Conservation (phyloP, 2,888 invertebrate species). For the Andrena dorsata region DNA sequence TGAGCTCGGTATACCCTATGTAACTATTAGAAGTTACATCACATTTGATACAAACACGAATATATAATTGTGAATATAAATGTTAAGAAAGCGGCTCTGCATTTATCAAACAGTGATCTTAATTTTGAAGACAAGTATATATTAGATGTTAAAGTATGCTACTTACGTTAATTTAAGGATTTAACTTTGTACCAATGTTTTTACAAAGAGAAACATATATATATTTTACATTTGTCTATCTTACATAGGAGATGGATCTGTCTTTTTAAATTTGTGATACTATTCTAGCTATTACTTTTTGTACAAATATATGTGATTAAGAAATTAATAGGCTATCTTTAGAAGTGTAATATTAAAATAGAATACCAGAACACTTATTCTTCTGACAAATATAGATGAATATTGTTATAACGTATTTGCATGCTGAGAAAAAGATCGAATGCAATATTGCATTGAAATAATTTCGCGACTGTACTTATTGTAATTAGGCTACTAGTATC, state of each 20-base stretch:
- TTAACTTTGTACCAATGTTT: constrained; percentile 38
- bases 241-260: constrained; percentile 38
- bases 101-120: constrained; percentile 38
- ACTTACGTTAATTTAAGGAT: constrained; percentile 20
- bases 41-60: constrained; percentile 85
- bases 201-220: constrained; percentile 32
- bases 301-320: constrained; percentile 40
- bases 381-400: constrained; percentile 19
- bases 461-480: not conserved
- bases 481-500: not conserved
- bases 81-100: constrained; percentile 41
- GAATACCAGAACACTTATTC: constrained; percentile 33
- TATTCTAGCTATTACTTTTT: constrained; percentile 52
- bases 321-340: constrained; percentile 15
- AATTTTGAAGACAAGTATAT: constrained; percentile 5
- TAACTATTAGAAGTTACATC: constrained; percentile 88
- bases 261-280: constrained; percentile 58
- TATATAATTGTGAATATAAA: constrained; percentile 82
- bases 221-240: constrained; percentile 32
- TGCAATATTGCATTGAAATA: not conserved
- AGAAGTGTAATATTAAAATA: constrained; percentile 34
- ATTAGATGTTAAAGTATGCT: constrained; percentile 1
- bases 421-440: not conserved
- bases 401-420: constrained; percentile 35
- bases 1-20: constrained; percentile 92